A percentile compares a stretch with the other conserved stretches of the same genome.
phyloP scores from a whole-genome alignment of 37 sponge, comb jelly and placozoan genomes.

The Trichoplax adhaerens region DNA sequence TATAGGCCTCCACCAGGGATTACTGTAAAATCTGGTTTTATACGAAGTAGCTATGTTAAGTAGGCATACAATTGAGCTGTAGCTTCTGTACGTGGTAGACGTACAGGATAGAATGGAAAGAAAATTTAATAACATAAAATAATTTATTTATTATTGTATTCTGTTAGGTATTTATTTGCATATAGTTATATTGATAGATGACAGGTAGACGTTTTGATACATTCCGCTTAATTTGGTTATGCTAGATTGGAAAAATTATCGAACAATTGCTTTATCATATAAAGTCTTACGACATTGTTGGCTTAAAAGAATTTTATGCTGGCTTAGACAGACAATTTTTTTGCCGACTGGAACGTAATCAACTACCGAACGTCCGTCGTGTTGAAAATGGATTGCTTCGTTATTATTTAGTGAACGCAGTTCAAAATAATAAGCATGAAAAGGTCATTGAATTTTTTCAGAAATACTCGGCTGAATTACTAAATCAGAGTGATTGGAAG shows the following conservation, averaged over 20 bases:
- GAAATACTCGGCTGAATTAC: conserved; percentile 33
- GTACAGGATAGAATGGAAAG: too few relatives aligned
- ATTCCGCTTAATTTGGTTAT: background rate
- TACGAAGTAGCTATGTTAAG: too few relatives aligned
- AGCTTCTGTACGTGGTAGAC: too few relatives aligned
- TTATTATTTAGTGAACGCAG: conserved; percentile 53
- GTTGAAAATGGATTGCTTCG: conserved; percentile 56
- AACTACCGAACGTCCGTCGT: conserved; percentile 24
- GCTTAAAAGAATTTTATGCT: conserved; percentile 44
- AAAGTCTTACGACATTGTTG: conserved; percentile 29
- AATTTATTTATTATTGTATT: too few relatives aligned
- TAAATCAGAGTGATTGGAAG: conserved; percentile 66
- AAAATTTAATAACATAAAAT: too few relatives aligned
- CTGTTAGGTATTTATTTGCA: too few relatives aligned
- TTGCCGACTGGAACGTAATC: conserved; percentile 41
- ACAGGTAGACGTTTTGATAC: background rate
- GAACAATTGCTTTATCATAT: conserved; percentile 41
- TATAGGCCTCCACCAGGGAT: too few relatives aligned
- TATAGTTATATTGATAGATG: background rate
- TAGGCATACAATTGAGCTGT: too few relatives aligned
- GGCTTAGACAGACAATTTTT: conserved; percentile 57
- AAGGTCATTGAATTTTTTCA: conserved; percentile 66
- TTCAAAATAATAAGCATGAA: conserved; percentile 31
- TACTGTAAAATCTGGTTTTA: too few relatives aligned
- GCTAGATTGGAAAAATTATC: conserved; percentile 47